Base-by-base conservation (phyloP, 2,888 invertebrate genomes). In the Euplagia quadripunctaria region DNA sequence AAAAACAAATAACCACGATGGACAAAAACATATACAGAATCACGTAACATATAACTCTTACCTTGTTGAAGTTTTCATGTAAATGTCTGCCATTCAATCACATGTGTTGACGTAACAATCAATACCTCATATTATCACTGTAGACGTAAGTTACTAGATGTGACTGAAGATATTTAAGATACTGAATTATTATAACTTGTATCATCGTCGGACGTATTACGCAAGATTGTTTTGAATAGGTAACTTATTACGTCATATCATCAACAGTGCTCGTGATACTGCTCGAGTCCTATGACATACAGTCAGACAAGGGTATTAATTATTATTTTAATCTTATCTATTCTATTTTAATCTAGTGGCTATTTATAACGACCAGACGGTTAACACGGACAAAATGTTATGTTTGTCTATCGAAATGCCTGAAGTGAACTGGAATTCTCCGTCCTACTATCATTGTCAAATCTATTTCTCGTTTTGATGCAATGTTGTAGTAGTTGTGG, bases 171-270 rank as follows among this genome's bases (percentile, higher is more conserved):
- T 52, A 63, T 16, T 20, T 42, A 43, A 61, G 51, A 49, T 64
- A 61, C 12, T n/a, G 49, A 31, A 9, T 4, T n/a, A 41, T 12
- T 16, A 43, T 64, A n/a, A 46, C 58, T 73, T 41, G 49, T 68
- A 64, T 68, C 51, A 55, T 16, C 46, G 31, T 72, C 55, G 31
- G 51, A 42, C 51, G 17, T 17, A 55, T 51, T 63, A 17, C 63
- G 63, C 72, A 52, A 68, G 72, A 72, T 68, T 20, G 67, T 52
- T 72, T 68, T 67, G 49, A 51, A 52, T 63, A 43, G 31, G 61
- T 31, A 61, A 11, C 52, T 12, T 20, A 63, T 63, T 20, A 63
- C 63, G 51, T 68, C 49, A 70, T 12, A 51, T 41, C 51, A 43
- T 70, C 61, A 31, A 14, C 11, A 31, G 20, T 61, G 31, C 31